Evolutionary conservation across 1,140 invertebrate species (phyloP), one percentile per base, ranked within the genome.

Genomic region (Augochlora pura): DNA sequence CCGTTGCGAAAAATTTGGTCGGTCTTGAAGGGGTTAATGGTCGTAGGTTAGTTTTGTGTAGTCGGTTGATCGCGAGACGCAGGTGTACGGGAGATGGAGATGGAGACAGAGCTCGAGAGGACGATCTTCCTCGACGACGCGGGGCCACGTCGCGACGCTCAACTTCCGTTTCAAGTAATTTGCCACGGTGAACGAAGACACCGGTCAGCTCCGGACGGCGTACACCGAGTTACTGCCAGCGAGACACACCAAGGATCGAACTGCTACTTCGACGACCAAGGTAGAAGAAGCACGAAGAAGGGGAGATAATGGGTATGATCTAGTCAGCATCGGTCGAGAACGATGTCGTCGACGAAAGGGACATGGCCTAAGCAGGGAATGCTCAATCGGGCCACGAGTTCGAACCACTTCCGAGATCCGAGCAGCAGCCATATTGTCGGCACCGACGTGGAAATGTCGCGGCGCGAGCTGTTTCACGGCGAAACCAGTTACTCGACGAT

Each of bases 161-260:
- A 57, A 57, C 54, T 57, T 57, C 54, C 18, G 59, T 72, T 72
- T 54, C 76, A 68, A 32, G 32, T 32, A 32, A 32, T 32, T 32
- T 4, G 32, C 32, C 32, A 32, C 32, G 32, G 32, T 69, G 77
- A 70, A 84, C 71, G 54, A n/a, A 42, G 68, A 25, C 66, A 67
- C 65, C 63, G 67, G 77, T 81, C 77, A 77, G 84, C 70, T 72
- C 67, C 57, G 21, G 59, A 73, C n/a, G 70, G 76, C 52, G 76
- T 71, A 54, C 54, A 68, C 63, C 72, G 67, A 83, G 81, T 73
- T 84, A 84, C 83, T 84, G 83, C 83, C 83, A 84, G 60, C 68
- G 69, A 74, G 65, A 84, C 57, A 66, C 60, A 59, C 68, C 68
- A 77, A 66, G 59, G 39, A 66, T 81, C 57, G 60, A 62, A 72